A percentile compares a stretch with the other conserved stretches of the same genome.
Evolutionary conservation across 2,888 invertebrate genomes (phyloP).

Genomic region (Gymnosoma rotundatum): DNA sequence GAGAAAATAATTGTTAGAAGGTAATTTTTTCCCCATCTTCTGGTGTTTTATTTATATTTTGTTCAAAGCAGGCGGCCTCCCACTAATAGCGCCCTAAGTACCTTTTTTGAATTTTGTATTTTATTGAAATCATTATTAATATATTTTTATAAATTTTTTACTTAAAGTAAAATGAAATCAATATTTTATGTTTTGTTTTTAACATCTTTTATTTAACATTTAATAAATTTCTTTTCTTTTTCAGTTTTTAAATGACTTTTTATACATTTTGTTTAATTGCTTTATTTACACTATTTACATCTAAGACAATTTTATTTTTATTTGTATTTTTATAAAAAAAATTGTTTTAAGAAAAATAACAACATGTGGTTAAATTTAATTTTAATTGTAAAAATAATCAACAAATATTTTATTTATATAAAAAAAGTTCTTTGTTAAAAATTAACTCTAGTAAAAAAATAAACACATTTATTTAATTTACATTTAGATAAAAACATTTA

Average conservation of each 20-base stretch:
- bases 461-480: too few relatives aligned
- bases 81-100: too few relatives aligned
- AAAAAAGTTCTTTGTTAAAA: too few relatives aligned
- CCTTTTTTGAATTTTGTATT: too few relatives aligned
- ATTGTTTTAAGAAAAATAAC: neutral
- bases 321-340: neutral
- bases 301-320: too few relatives aligned
- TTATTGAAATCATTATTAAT: too few relatives aligned
- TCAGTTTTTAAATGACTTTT: neutral
- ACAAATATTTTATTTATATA: neutral
- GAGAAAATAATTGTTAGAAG: too few relatives aligned
- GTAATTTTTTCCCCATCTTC: too few relatives aligned
- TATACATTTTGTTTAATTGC: neutral
- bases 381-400: neutral
- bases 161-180: neutral
- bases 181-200: neutral
- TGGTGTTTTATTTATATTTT: too few relatives aligned
- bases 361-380: neutral
- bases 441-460: too few relatives aligned
- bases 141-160: neutral
- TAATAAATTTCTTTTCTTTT: neutral
- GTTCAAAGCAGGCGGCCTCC: too few relatives aligned
- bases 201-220: neutral
- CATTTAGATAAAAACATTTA: too few relatives aligned
- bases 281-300: constrained; percentile 15